Conservation (phyloP, 2,797 vertebrate species). For the Picus viridis region DNA sequence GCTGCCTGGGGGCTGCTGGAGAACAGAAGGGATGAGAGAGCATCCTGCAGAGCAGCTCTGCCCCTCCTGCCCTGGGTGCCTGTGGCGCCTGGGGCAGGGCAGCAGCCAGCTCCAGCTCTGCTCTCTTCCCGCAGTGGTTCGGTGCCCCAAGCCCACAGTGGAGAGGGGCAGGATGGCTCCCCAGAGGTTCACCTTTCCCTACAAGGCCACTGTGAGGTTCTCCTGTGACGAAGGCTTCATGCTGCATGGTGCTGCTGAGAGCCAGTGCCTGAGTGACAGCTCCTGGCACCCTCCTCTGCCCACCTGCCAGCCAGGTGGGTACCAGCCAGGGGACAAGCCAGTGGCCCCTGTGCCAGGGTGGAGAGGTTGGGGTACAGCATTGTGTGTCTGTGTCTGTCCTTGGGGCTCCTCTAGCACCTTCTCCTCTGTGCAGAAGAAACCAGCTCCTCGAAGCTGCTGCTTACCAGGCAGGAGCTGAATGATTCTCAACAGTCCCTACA, state of each 20-base stretch:
- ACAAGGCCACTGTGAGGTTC: neutral
- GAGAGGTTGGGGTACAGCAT: neutral
- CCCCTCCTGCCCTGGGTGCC: accelerated
- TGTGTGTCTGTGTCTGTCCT: too few relatives aligned
- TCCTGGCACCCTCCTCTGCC: conserved; percentile 27
- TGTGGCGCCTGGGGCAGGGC: neutral
- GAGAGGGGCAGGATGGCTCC: neutral
- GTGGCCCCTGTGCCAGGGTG: too few relatives aligned
- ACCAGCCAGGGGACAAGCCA: neutral
- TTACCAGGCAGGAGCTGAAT: neutral
- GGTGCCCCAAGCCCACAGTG: neutral
- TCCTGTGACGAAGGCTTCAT: neutral
- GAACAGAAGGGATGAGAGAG: neutral
- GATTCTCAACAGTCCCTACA: accelerated
- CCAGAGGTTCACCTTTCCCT: neutral
- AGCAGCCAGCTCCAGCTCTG: neutral
- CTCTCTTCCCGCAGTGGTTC: neutral
- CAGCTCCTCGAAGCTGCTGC: neutral
- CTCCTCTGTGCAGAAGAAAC: neutral
- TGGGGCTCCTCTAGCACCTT: accelerated
- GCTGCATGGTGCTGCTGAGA: neutral
- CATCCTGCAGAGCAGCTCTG: neutral
- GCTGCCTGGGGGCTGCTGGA: neutral
- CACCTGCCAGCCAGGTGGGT: conserved; percentile 3
- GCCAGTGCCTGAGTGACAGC: neutral